Base-by-base conservation (phyloP, 1,140 invertebrate species). In the Philotrypesis tridentata region DNA sequence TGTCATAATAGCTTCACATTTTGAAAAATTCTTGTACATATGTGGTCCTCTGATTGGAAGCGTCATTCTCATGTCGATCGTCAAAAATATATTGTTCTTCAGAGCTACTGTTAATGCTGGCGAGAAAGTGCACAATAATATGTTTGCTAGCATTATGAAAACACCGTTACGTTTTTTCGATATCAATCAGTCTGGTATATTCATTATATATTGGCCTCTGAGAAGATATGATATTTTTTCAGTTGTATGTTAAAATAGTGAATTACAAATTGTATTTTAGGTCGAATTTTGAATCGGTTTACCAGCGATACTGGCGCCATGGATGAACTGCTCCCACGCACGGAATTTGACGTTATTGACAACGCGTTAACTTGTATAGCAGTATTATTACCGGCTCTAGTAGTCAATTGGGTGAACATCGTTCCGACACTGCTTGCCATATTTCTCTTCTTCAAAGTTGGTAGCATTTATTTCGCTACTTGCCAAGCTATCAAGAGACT, bases 201-300 rank as follows among this genome's bases (percentile, higher is more conserved):
- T 80, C 0, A 25, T 40, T 25, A 6, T 73, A 23, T 48, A 8
- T 27, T 33, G 2, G 29, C 23, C 9, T 65, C 23, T 25, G 61
- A 65, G 14, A 29, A 9, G 37, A 65, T 33, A 67, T 25, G 25
- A 17, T 65, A 8, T 14, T 6, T 61, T 37, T 65, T 55, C 1
- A 60, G 1, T 40, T 5, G 1, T 12, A n/a, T 37, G 11, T 76
- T 25, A 23, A 40, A 65, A 40, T 2, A 8, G 25, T 25, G 4
- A 5, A 31, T 12, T 67, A 29, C n/a, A 17, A 5, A 17, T 17
- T 27, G 27, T 21, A 23, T 23, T 68, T 92, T 93, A 82, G 96
- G 95, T 9, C 92, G 96, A 8, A 96, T 97, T 71, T 91, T 97
- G n/a, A 97, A 97, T 88, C 90, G 96, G 61, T 97, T 97, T 91